A percentile compares a stretch with the other conserved stretches of the same genome.
phyloP scores from a whole-genome alignment of 2,888 invertebrate genomes.

The Cephus sareptanus region DNA sequence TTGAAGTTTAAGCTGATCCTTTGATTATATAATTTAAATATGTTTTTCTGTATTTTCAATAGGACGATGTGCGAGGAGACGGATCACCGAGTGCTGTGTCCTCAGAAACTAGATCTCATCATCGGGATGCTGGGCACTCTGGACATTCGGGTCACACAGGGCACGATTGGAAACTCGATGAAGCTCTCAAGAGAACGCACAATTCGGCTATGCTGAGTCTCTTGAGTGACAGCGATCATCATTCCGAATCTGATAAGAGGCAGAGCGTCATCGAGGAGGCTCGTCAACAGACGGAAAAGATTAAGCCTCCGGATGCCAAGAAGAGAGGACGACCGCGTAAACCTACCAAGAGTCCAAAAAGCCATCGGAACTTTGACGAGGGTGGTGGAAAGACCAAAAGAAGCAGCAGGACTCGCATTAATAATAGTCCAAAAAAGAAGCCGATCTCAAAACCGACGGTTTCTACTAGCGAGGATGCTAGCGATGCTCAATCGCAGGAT shows the following conservation, averaged over 20 bases:
- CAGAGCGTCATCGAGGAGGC: conserved; percentile 51
- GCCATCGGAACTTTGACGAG: conserved; percentile 43
- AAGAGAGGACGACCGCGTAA: conserved; percentile 70
- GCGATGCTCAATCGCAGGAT: conserved; percentile 48
- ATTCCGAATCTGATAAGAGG: conserved; percentile 59
- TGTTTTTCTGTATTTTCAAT: conserved; percentile 1
- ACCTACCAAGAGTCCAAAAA: conserved; percentile 59
- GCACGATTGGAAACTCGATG: conserved; percentile 57
- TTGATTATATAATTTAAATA: not conserved
- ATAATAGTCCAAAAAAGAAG: conserved; percentile 58
- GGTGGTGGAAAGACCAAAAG: conserved; percentile 29
- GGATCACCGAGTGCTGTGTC: conserved; percentile 49
- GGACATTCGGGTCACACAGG: conserved; percentile 24
- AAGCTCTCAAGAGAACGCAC: conserved; percentile 64
- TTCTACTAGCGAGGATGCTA: conserved; percentile 62
- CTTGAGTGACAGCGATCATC: conserved; percentile 58
- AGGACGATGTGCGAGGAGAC: conserved; percentile 43
- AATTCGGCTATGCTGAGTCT: conserved; percentile 65
- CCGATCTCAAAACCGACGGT: conserved; percentile 63
- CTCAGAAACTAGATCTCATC: conserved; percentile 35
- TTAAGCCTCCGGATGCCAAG: conserved; percentile 61
- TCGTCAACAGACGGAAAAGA: conserved; percentile 48
- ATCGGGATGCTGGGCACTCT: conserved; percentile 25
- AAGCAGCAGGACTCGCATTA: conserved; percentile 24
- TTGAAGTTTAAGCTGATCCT: not conserved